Evolutionary conservation across 2,797 vertebrate genomes (phyloP), one percentile per base, ranked within the genome.

Genomic region (Momotus momota): DNA sequence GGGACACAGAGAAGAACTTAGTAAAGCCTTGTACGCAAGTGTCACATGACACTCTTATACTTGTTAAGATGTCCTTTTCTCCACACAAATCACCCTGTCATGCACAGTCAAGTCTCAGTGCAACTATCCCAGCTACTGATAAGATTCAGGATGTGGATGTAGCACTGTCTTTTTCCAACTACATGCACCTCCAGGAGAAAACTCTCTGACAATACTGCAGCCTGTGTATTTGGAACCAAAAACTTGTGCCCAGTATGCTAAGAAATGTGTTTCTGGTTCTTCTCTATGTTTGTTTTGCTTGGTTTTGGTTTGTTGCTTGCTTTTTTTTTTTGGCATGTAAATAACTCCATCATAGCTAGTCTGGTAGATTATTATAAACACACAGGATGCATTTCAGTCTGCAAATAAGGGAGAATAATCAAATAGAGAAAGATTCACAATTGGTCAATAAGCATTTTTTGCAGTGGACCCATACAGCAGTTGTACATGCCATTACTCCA

Each of bases 391-490:
- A 40, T 46, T 71, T 92, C 48, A 66, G 6, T 31, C 43, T 84
- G 21, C 7, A 61, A 46, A 22, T 15, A 69, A 51, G 3, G 43
- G 40, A 78, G 10, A 78, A 70, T 66, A 82, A 64, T 67, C 14
- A 26, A 22, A n/a, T 21, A 41, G 17, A 48, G 9, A 72, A 72
- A 29, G 4, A 43, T 69, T 69, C 5, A 14, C 46, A 16, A 29
- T 86, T 45, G 3, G 5, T 21, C 60, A 80, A 54, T 23, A 72
- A 41, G 1, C 2, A 7, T 25, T 25, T 43, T 86, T 61, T 72
- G 1, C 19, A 31, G 16, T 54, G 14, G 20, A 19, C 6, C 25
- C 19, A 35, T 0, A 2, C 0, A 4, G 9, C 25, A 38, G 3
- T 43, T 67, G 20, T 20, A 21, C 10, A 38, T 43, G 27, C 9